Evolutionary conservation across 2,888 invertebrate genomes (phyloP).

Genomic region (Margaritifera margaritifera): DNA sequence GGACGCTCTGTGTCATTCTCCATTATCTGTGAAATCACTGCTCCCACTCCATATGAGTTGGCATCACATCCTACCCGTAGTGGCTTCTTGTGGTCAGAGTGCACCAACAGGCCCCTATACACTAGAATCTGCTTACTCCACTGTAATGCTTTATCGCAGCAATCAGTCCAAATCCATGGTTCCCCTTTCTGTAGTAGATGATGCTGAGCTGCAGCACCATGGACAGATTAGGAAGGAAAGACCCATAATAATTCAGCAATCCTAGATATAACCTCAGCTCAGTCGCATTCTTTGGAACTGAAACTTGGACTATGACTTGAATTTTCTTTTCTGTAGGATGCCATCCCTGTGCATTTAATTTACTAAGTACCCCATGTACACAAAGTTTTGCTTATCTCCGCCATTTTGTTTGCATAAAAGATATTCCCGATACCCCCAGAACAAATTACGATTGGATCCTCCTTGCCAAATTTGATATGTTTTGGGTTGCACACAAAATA

Average conservation of each 20-base stretch:
- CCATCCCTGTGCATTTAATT: constrained; percentile 26
- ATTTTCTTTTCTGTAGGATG: constrained; percentile 19
- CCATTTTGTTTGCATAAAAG: too few species aligned
- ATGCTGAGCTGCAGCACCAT: constrained; percentile 18
- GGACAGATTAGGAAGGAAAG: constrained; percentile 25
- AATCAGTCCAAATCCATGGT: constrained; percentile 12
- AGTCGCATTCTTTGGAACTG: constrained; percentile 22
- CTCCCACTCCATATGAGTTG: constrained; percentile 61
- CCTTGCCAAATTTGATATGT: too few species aligned
- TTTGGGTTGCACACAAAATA: too few species aligned
- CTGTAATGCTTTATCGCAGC: too few species aligned
- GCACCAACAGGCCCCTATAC: constrained; percentile 5
- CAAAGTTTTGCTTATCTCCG: too few species aligned
- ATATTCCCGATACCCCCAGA: too few species aligned
- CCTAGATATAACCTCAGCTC: too few species aligned
- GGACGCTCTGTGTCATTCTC: constrained; percentile 19
- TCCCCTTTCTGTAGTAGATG: constrained; percentile 11
- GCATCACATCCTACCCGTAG: constrained; percentile 47
- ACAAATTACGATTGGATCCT: too few species aligned
- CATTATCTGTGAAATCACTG: constrained; percentile 43
- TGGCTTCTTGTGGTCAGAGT: constrained; percentile 12
- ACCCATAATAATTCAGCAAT: constrained; percentile 25
- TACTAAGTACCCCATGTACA: too few species aligned
- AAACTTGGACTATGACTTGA: constrained; percentile 14
- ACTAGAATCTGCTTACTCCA: constrained; percentile 9